A percentile compares a stretch with the other conserved stretches of the same genome.
phyloP scores from a whole-genome alignment of 2,113 vertebrate genomes.

The Tilapia sparmanii region DNA sequence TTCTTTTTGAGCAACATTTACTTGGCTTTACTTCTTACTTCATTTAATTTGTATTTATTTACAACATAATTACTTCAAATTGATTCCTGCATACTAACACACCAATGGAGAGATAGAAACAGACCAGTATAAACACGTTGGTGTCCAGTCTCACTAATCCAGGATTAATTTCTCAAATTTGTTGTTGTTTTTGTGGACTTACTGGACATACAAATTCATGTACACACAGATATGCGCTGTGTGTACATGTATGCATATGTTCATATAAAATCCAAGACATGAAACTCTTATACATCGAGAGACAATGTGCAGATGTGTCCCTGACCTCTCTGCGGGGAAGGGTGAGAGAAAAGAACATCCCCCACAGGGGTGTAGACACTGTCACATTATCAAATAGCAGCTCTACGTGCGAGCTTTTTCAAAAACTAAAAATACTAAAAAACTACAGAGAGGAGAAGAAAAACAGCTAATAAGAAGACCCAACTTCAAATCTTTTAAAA shows the following conservation, averaged over 20 bases:
- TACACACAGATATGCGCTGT: not conserved
- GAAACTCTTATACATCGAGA: not conserved
- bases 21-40: not conserved
- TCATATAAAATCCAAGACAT: not conserved
- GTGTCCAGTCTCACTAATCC: not conserved
- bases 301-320: not conserved
- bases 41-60: not conserved
- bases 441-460: not conserved
- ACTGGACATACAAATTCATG: not conserved
- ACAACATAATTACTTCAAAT: not conserved
- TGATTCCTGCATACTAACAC: not conserved
- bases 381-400: not conserved
- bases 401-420: not conserved
- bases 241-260: not conserved
- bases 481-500: not conserved
- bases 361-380: not conserved
- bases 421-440: not conserved
- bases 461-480: not conserved
- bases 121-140: fast-evolving
- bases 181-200: not conserved
- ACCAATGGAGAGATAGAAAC: not conserved
- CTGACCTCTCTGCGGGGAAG: not conserved
- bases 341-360: not conserved
- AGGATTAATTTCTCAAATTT: not conserved
- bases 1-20: not conserved